These are phyloP conservation scores for Trinorchestia longiramus DNA, from an alignment of 1,140 invertebrate genomes.

Conservation along the genomic window DNA sequence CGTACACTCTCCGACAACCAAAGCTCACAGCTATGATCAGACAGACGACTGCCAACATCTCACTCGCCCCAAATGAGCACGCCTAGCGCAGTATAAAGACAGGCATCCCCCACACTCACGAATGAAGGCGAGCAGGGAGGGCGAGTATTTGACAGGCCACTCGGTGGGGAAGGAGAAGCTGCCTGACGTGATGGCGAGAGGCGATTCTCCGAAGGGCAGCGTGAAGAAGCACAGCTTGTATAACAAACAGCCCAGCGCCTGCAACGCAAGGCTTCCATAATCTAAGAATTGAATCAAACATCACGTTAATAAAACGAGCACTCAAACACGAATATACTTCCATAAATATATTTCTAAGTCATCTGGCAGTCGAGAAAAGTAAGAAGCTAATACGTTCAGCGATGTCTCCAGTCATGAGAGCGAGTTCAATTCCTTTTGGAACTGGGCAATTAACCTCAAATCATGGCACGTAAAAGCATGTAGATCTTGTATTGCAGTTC, in stretches of 20 bases:
- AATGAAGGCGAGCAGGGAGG: slow-evolving; percentile 72
- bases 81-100: background rate
- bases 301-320: background rate
- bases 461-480: no score
- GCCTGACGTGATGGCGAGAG: slow-evolving; percentile 92
- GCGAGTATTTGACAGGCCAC: slow-evolving; percentile 79
- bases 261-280: slow-evolving; percentile 67
- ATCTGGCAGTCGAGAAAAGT: background rate
- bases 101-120: slow-evolving; percentile 69
- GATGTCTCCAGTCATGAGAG: no score
- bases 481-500: no score
- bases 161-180: slow-evolving; percentile 87
- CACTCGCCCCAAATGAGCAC: no score
- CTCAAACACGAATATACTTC: background rate
- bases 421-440: no score
- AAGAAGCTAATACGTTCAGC: background rate
- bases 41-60: no score
- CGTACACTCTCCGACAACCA: no score
- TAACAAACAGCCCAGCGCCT: slow-evolving; percentile 90
- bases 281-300: background rate
- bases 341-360: background rate
- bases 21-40: no score
- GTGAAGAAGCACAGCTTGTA: slow-evolving; percentile 94
- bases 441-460: no score
- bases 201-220: slow-evolving; percentile 93